Evolutionary conservation across 2,888 invertebrate genomes (phyloP).

Genomic region (Drosophila pseudotalamancana): DNA sequence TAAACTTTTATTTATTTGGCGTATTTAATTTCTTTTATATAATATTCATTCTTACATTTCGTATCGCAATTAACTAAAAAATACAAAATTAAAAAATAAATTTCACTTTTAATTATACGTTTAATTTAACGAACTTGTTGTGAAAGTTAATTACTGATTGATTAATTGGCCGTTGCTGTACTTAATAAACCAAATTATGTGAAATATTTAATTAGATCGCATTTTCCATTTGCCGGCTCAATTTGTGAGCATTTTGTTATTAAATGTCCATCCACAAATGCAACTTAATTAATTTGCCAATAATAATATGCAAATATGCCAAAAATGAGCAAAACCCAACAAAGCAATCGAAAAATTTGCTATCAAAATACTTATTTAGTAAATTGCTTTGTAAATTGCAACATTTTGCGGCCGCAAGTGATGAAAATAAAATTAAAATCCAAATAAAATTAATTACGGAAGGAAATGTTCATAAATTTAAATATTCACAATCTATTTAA

Average conservation of each 20-base stretch:
- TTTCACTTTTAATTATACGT: no score
- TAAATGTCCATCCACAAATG: constrained; percentile 35
- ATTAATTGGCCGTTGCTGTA: not conserved
- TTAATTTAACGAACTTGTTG: no score
- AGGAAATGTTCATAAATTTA: constrained; percentile 15
- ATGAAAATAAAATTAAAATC: constrained; percentile 15
- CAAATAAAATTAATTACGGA: constrained; percentile 44
- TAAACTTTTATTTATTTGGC: no score
- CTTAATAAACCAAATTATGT: not conserved
- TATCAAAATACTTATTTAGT: constrained; percentile 66
- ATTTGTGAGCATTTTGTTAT: constrained; percentile 25
- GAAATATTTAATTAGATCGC: constrained; percentile 21
- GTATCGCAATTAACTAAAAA: no score
- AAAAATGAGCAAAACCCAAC: constrained; percentile 43
- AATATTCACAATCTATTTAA: no score
- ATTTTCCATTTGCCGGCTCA: constrained; percentile 1
- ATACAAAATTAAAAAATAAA: no score
- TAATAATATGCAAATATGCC: constrained; percentile 65
- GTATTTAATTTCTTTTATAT: no score
- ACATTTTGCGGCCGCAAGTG: constrained; percentile 16
- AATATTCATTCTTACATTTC: no score
- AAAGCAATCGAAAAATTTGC: constrained; percentile 33
- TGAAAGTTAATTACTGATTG: not conserved
- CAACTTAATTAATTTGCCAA: constrained; percentile 65
- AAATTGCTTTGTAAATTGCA: constrained; percentile 58